Evolutionary conservation across 2,888 invertebrate genomes (phyloP).

Genomic region (Pseudococcus longispinus): DNA sequence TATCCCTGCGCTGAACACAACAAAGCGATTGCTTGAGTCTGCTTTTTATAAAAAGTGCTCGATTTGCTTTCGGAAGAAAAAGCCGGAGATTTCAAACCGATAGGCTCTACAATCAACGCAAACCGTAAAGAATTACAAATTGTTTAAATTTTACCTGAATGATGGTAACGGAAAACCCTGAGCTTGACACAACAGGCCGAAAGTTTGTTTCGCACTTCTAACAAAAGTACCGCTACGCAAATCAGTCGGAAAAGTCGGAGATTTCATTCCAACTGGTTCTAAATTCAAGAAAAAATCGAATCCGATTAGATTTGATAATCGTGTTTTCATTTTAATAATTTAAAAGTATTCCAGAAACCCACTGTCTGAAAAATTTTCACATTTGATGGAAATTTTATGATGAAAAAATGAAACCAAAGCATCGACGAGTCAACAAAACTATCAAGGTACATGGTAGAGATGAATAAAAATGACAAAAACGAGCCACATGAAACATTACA

Average conservation of each 20-base stretch:
- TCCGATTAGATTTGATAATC: neutral
- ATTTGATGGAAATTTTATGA: neutral
- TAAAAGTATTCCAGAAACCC: neutral
- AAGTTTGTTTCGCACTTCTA: slow-evolving; percentile 58
- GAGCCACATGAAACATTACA: neutral
- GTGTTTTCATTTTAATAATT: neutral
- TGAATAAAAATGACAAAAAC: neutral
- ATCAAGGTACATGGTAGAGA: neutral
- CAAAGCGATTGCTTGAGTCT: slow-evolving; percentile 58
- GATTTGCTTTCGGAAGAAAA: slow-evolving; percentile 68
- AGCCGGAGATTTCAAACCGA: slow-evolving; percentile 70
- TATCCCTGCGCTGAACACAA: slow-evolving; percentile 69
- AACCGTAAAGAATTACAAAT: neutral
- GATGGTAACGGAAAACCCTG: slow-evolving; percentile 69
- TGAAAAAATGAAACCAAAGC: neutral
- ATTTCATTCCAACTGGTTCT: slow-evolving; percentile 64
- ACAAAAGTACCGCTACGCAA: slow-evolving; percentile 54
- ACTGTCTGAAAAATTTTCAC: neutral
- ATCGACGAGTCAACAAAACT: neutral
- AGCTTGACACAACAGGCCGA: slow-evolving; percentile 65
- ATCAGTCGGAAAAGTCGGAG: slow-evolving; percentile 64
- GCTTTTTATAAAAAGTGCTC: slow-evolving; percentile 61
- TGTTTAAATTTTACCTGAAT: slow-evolving; percentile 65
- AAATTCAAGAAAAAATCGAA: slow-evolving; percentile 61
- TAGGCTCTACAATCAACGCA: slow-evolving; percentile 61